Evolutionary conservation across 2,113 vertebrate species (phyloP), one percentile per base, ranked within the genome.

Genomic region (Procavia capensis): DNA sequence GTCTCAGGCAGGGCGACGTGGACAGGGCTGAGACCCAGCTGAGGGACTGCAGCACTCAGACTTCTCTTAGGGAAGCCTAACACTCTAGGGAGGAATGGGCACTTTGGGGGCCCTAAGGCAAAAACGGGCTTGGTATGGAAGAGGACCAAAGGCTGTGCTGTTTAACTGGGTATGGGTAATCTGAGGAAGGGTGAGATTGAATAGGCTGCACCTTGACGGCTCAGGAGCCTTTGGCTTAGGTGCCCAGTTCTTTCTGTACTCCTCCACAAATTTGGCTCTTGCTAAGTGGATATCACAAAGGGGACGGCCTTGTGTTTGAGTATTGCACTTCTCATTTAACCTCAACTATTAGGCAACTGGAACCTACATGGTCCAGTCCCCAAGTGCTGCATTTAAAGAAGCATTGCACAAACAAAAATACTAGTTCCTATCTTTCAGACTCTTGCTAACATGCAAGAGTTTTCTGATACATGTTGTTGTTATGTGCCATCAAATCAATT

Each of bases 171-270:
- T 31, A 85, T 74, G 9, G 61, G 34, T 3, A 25, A 63, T 94
- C 91, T 83, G 39, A 93, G 89, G 66, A 94, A 96, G 82, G 72
- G 95, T 93, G 66, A 0, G 82, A 13, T 66, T 85, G 43, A 36
- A 43, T 5, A 16, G 54, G 75, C 57, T 93, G 61, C 25, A 39
- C 36, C 41, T 85, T 64, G 27, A n/a, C 29, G 83, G 68, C 31
- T 34, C 36, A 41, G 64, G 41, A 83, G 61, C 39, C 75, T 85
- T 66, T 34, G 64, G 86, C 50, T 47, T 14, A 2, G 41, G 36
- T 50, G 10, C 43, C 34, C 79, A n/a, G 24, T 27, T 84, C 16
- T 70, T 36, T 72, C 17, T 24, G 27, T 25, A 10, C 9, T 39
- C 19, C 19, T 68, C n/a, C n/a, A 72, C 34, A n/a, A 29, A 66